Evolutionary conservation across 2,888 invertebrate species (phyloP), one percentile per base, ranked within the genome.

Genomic region (Cybosia mesomella): DNA sequence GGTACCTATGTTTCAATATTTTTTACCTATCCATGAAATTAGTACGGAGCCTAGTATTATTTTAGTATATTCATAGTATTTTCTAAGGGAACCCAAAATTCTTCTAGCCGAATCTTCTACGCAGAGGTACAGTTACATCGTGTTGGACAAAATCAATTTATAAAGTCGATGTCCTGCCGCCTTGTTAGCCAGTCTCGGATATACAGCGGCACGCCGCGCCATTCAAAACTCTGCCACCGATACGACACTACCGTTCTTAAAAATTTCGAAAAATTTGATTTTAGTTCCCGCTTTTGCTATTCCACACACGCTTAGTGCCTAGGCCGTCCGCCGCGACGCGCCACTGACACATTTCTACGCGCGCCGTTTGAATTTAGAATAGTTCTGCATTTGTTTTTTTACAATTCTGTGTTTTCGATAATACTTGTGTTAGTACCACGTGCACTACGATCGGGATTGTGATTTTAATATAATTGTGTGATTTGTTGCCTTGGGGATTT

Each of bases 321-420:
- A 94, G 94, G 93, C 90, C 92, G 89, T 86, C 88, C 89, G 89
- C 85, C 84, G 87, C 87, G 88, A 85, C 92, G 92, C 92, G 93
- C 93, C 93, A 94, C 95, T 95, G 95, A 95, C 95, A 94, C 94
- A 95, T 94, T 94, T 94, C 91, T 92, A 87, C 89, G 93, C 93
- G 94, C 94, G 92, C 89, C 83, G 86, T 90, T 93, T 91, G 94
- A 94, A 95, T 94, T 91, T 92, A 91, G 91, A 95, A 92, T 87
- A 90, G 91, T 85, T 87, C 82, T 77, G 84, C 62, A 71, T 88
- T 88, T 85, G 84, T 86, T 88, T 86, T 88, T 87, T 87, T 84
- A 58, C 77, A 79, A 83, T 81, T 89, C 85, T 84, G 92, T 91
- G 91, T 85, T 87, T 88, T 86, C 74, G 72, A 79, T 81, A 85